Base-by-base conservation (phyloP, 2,797 vertebrate genomes). In the Enteromius radiatus region DNA sequence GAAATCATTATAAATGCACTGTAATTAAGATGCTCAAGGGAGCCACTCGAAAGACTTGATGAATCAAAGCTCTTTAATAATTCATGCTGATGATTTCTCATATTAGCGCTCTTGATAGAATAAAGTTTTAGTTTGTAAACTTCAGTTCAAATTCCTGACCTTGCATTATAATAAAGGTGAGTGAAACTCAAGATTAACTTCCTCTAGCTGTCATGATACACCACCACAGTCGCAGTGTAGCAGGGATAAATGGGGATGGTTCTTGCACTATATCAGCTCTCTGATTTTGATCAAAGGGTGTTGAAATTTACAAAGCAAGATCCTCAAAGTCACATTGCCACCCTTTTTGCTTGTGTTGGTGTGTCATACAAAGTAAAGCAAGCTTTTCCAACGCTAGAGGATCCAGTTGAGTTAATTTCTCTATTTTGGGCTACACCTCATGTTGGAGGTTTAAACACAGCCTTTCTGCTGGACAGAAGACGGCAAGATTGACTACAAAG, bases 11-110 rank as follows among this genome's bases (percentile, higher is more conserved):
- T 73, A 84, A 86, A 64, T 61, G 83, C 84, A 77, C 76, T 78
- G 80, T 78, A 77, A 83, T 70, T 82, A 78, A 76, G 85, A 85
- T 70, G 78, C 89, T 83, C 76, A 31, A 28, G 73, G 71, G 86
- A 83, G 21, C 75, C 80, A 33, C 64, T 26, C 10, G 64, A 80
- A 84, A 65, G 43, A 54, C 87, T 86, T 88, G 85, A 90, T 81
- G 21, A 76, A 83, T 81, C 67, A 61, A 70, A 76, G 21, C 85
- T 80, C 80, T 90, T 85, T 86, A 83, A 93, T 89, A 91, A 91
- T 91, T 84, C 84, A 91, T 86, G 81, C 84, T 82, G 4, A 84
- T 76, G 83, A 64, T 75, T 75, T 74, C 77, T 81, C 67, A 81
- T 81, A 84, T 23, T 21, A 64, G 45, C 21, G 1, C 4, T 26